These are phyloP conservation scores for Columbina picui DNA, from an alignment of 2,113 vertebrate species.

Conservation along the genomic window DNA sequence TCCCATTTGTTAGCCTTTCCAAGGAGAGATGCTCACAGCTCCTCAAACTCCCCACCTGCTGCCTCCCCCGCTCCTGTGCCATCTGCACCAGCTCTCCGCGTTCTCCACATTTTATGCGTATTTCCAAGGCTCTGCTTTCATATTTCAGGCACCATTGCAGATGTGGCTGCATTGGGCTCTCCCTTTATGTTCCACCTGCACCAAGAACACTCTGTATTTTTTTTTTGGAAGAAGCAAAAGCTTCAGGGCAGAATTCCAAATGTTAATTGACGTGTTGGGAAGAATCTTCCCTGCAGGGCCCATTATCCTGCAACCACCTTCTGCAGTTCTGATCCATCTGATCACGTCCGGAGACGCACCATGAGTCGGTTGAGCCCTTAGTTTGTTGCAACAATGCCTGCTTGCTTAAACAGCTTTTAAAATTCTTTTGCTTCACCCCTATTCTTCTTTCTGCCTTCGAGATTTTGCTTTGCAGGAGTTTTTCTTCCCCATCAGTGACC, in stretches of 20 bases:
- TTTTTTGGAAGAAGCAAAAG: background rate
- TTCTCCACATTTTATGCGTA: accelerated
- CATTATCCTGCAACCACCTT: background rate
- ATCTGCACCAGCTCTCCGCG: background rate
- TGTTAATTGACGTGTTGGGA: background rate
- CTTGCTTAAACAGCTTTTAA: background rate
- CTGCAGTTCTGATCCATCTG: background rate
- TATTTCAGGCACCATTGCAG: background rate
- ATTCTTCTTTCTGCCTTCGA: background rate
- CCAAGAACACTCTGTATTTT: background rate
- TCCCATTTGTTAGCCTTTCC: background rate
- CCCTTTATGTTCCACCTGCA: background rate
- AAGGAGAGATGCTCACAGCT: background rate
- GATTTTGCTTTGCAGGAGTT: background rate
- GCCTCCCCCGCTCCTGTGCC: background rate
- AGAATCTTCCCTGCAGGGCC: background rate
- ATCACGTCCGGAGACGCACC: background rate
- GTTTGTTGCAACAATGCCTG: background rate
- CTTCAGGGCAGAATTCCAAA: background rate
- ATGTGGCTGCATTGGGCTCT: background rate
- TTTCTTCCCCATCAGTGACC: background rate
- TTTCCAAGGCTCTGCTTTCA: background rate
- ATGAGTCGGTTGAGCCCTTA: background rate
- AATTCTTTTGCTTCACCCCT: background rate
- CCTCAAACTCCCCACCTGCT: background rate